Evolutionary conservation across 2,797 vertebrate species (phyloP), one percentile per base, ranked within the genome.

Genomic region (Eptatretus atami): DNA sequence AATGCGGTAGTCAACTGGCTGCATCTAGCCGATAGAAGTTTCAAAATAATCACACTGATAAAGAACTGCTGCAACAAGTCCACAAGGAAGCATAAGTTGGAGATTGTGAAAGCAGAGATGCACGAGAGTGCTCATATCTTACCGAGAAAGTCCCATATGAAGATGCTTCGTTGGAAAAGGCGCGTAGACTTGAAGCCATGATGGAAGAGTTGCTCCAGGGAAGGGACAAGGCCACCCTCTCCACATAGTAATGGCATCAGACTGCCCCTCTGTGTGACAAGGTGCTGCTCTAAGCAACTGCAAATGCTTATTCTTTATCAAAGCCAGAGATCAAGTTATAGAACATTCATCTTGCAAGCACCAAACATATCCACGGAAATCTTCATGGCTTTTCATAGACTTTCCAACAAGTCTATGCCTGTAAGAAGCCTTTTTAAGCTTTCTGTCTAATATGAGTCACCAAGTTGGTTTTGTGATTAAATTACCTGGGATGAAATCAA

Each of bases 111-210:
- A 44, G 31, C 31, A 44, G 31, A 44, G 31, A 44, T 44, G 31
- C 31, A 52, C 14, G 14, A 11, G 13, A 9, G 12, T 10, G 57
- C 12, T 19, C 13, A 25, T 52, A 64, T 71, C 76, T 82, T 78
- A 95, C 92, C 92, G 72, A 96, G 74, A 69, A 86, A 93, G 73
- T 99, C 92, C 92, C 92, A 99, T 72, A 96, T 93, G 77, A 99
- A 99, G 73, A 96, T 79, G 2, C 87, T 96, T 77, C 12, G 9
- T 24, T 96, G 96, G 77, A 99, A 96, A 73, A 99, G 88, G 64
- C 92, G 80, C 0, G 92, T 87, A 2, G 88, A 88, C 72, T 92
- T 92, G 75, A 99, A 96, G 68, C 92, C 85, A 6, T 99, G 92
- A 71, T 86, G 88, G 70, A 99, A 94, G 71, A 94, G 90, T 69